Evolutionary conservation across 2,113 vertebrate genomes (phyloP), one percentile per base, ranked within the genome.

Genomic region (Antechinus stuartii): DNA sequence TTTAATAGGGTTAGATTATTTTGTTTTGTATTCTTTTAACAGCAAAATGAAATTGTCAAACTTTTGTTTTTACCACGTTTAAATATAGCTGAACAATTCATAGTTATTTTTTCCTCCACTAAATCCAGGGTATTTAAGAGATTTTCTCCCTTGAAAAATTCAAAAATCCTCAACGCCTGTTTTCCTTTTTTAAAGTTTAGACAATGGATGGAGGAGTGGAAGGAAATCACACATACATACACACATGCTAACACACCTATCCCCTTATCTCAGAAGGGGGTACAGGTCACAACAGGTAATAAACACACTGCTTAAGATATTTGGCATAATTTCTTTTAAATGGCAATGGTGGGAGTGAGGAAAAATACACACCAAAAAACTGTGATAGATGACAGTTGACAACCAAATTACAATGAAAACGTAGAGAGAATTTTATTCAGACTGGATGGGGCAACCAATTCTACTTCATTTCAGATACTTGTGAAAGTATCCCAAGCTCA

Each of bases 391-490:
- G 94, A 97, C 35, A 97, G 95, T 53, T 94, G 91, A 97, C 95
- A 97, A 96, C 95, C 96, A 97, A 98, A 98, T 92, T 97, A 94
- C 94, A 98, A 97, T 97, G 91, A 96, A 97, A 97, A 97, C 95
- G 96, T 93, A 95, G 10, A 96, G 26, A 95, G 25, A 95, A 94
- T 97, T 97, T 97, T 98, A 98, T 97, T 97, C 61, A 93, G 97
- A 97, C 97, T 95, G 96, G 94, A 95, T 97, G 97, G 97, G 94
- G 68, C 97, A 96, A 98, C 92, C 96, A 95, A 92, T 91, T 97
- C 89, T 96, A 95, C 96, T 91, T 95, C 61, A 97, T 90, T 96
- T 92, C 42, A 96, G 95, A 95, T 96, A 98, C 95, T 97, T 97
- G 5, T 54, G 14, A 50, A 96, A 94, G 96, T 96, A 97, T 97